Conservation (phyloP, 2,113 vertebrate genomes). For the Passer domesticus region DNA sequence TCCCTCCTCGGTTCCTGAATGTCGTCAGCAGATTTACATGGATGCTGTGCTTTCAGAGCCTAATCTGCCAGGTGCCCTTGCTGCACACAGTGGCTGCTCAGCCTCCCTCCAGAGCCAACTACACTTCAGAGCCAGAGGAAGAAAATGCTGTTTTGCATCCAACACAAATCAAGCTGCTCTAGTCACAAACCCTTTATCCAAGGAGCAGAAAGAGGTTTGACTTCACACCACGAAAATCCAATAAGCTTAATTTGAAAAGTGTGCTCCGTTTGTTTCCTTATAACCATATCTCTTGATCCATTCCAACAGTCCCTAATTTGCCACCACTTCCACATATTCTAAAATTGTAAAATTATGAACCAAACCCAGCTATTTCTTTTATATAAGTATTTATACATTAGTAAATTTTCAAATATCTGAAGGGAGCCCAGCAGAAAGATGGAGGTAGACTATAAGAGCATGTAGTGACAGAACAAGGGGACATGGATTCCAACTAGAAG, state of each 20-base stretch:
- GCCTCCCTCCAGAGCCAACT: fast-evolving
- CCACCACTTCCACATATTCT: not conserved
- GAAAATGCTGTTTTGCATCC: not conserved
- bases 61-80: fast-evolving
- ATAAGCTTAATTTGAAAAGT: not conserved
- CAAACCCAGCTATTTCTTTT: not conserved
- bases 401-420: not conserved
- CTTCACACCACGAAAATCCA: not conserved
- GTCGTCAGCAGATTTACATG: not conserved
- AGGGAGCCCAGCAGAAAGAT: not conserved
- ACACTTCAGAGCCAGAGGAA: not conserved
- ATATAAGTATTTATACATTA: not conserved
- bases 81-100: fast-evolving
- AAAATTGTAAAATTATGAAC: not conserved
- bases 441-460: not conserved
- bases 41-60: fast-evolving
- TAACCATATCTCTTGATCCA: not conserved
- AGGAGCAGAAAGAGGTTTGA: not conserved
- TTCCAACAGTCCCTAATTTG: not conserved
- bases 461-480: not conserved
- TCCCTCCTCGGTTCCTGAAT: not conserved
- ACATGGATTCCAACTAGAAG: not conserved
- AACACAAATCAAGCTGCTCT: fast-evolving
- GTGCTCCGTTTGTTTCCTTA: not conserved
- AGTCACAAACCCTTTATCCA: not conserved